These are phyloP conservation scores for Drosophila varians DNA, from an alignment of 1,140 invertebrate genomes.

Conservation along the genomic window DNA sequence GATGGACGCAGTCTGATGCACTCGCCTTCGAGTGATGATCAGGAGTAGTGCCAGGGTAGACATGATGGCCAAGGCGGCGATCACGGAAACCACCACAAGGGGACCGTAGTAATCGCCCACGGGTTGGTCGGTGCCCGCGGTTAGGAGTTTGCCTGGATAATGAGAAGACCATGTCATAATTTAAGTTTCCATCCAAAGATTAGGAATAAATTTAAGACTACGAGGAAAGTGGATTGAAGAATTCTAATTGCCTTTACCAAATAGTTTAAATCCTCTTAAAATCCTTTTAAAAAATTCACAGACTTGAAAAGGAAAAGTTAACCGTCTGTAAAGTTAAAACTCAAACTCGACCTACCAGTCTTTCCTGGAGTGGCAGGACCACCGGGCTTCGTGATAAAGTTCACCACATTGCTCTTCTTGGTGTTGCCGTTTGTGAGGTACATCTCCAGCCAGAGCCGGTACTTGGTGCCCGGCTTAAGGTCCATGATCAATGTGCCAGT, in stretches of 20 bases:
- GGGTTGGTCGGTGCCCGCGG: conserved; percentile 81
- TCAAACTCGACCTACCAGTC: conserved; percentile 54
- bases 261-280: conserved; percentile 57
- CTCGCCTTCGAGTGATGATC: conserved; percentile 90
- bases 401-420: conserved; percentile 94
- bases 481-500: conserved; percentile 88
- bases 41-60: conserved; percentile 91
- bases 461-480: conserved; percentile 92
- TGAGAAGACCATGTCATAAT: background rate
- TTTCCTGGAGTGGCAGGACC: conserved; percentile 84
- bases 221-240: too few species aligned
- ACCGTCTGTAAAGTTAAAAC: background rate
- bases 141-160: conserved; percentile 86
- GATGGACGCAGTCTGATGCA: conserved; percentile 87
- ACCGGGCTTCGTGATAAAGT: conserved; percentile 92
- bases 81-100: conserved; percentile 92
- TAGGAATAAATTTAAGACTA: too few species aligned
- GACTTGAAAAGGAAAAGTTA: conserved; percentile 56
- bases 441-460: conserved; percentile 93
- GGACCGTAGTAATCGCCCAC: conserved; percentile 92
- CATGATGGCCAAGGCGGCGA: conserved; percentile 92
- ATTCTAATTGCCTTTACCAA: conserved; percentile 53
- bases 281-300: conserved; percentile 65
- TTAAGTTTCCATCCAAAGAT: background rate
- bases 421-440: conserved; percentile 94